A percentile compares a stretch with the other conserved stretches of the same genome.
Conservation (phyloP, 2,797 vertebrate species). For the Eulemur coronatus region DNA sequence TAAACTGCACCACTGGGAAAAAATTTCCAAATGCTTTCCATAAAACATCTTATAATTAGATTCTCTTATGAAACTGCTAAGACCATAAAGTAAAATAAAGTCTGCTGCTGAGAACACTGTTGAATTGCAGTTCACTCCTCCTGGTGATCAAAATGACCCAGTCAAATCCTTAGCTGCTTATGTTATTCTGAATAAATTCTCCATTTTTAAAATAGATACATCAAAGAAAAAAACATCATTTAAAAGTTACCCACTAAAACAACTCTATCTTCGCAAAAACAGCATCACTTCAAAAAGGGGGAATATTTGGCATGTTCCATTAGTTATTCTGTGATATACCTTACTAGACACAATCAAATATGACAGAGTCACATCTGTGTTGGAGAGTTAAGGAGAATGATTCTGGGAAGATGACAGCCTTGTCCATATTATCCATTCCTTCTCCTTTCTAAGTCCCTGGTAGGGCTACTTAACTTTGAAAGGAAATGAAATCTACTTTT, state of each 20-base stretch:
- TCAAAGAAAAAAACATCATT: neutral
- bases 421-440: neutral
- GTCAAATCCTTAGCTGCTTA: slow-evolving; percentile 39
- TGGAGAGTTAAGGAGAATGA: neutral
- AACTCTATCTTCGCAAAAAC: slow-evolving; percentile 2
- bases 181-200: slow-evolving; percentile 56
- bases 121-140: slow-evolving; percentile 4
- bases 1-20: slow-evolving; percentile 31
- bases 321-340: neutral
- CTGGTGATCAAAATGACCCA: slow-evolving; percentile 48
- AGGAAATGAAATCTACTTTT: neutral
- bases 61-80: slow-evolving; percentile 27
- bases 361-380: neutral
- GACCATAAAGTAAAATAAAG: slow-evolving; percentile 40
- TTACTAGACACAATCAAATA: neutral
- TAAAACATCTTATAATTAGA: slow-evolving; percentile 49
- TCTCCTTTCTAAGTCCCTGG: neutral
- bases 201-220: neutral
- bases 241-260: neutral
- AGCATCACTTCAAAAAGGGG: neutral
- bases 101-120: neutral
- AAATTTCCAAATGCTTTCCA: slow-evolving; percentile 47
- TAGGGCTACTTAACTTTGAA: neutral
- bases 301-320: neutral
- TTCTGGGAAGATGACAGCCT: neutral